Evolutionary conservation across 1,140 invertebrate genomes (phyloP), one percentile per base, ranked within the genome.

Genomic region (Mizuhopecten yessoensis): DNA sequence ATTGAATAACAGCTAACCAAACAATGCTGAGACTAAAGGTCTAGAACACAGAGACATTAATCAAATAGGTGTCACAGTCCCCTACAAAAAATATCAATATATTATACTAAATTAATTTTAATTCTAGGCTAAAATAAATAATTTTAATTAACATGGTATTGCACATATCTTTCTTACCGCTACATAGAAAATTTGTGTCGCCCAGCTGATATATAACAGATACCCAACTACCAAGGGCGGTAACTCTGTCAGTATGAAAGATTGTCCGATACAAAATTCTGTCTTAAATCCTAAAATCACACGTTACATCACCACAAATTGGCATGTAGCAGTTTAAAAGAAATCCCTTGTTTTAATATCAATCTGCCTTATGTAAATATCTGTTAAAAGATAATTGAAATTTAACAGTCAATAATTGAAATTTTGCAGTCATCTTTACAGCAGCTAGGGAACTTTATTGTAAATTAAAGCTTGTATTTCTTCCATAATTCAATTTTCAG

Each of bases 361-460:
- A 75, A 75, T 75, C 57, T 75, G 57, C n/a, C 57, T 75, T 75
- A 75, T 75, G 57, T 75, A 75, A 75, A 75, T 75, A 75, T 75
- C 57, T 29, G 57, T 75, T 75, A 17, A 75, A 75, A 75, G 57
- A 75, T 75, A 75, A 75, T 75, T 75, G 57, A 75, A 75, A 75
- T 75, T 75, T 75, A 75, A 75, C 57, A 75, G 57, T n/a, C n/a
- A n/a, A 75, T 75, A 75, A 75, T 75, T 75, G 57, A 75, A 75
- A 75, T 75, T 75, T 75, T 29, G 29, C 57, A 75, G 57, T 75
- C 57, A 75, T 75, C 57, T 75, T 29, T 75, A 75, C 57, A n/a
- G 5, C 23, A 75, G 57, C 57, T 75, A 29, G 57, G 17, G n/a
- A 75, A 9, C 23, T 75, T 75, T 75, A 75, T 75, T 75, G 57